Evolutionary conservation across 2,113 vertebrate species (phyloP).

Genomic region (Megaceryle torquata): DNA sequence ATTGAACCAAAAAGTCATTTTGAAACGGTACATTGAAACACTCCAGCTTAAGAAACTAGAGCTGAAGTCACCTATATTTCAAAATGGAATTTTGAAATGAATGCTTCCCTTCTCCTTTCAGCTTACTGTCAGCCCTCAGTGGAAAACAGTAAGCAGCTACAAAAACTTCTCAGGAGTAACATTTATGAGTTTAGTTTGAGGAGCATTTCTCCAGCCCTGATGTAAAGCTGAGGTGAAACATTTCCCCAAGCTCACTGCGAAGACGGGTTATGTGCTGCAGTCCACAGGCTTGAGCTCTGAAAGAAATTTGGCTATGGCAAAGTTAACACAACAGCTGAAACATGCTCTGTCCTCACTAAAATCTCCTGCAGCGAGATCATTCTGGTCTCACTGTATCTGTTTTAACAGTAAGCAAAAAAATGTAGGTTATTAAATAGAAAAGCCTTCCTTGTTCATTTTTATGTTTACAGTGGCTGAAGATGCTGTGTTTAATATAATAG

Average conservation of each 20-base stretch:
- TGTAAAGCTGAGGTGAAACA: neutral
- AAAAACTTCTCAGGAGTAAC: neutral
- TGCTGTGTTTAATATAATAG: neutral
- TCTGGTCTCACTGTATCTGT: neutral
- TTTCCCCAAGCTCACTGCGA: neutral
- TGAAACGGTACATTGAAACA: neutral
- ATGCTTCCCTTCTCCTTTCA: neutral
- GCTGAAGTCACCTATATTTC: neutral
- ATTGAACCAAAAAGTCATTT: neutral
- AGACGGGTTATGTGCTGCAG: neutral
- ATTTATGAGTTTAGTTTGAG: neutral
- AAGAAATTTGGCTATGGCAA: neutral
- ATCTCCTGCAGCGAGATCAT: neutral
- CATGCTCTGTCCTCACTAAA: neutral
- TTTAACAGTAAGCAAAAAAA: neutral
- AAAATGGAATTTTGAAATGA: neutral
- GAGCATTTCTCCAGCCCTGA: neutral
- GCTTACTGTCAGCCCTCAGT: neutral
- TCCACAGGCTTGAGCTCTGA: neutral
- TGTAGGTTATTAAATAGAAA: neutral
- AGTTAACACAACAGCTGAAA: neutral
- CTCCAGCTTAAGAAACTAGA: neutral
- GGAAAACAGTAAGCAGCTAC: neutral
- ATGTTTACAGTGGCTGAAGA: neutral
- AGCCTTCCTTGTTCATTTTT: neutral